These are phyloP conservation scores for Calyptommatus sinebrachiatus DNA, from an alignment of 2,113 vertebrate species.

Conservation along the genomic window DNA sequence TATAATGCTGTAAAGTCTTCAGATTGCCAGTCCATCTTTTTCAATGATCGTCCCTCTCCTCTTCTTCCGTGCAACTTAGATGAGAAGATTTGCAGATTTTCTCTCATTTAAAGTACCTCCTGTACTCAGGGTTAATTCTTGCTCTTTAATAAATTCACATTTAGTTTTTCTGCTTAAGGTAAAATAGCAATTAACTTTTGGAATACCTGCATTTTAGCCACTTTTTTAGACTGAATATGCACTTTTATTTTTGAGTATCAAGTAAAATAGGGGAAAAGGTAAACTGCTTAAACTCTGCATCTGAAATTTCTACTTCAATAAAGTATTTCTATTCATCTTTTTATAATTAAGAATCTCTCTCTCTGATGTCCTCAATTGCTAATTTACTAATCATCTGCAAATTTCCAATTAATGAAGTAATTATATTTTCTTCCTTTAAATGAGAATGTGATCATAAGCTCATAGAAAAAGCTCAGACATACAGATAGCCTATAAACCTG, in stretches of 20 bases:
- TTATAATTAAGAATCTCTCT: slow-evolving; percentile 17
- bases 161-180: neutral
- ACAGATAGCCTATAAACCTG: neutral
- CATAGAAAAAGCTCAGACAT: neutral
- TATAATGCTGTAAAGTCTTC: neutral
- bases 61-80: neutral
- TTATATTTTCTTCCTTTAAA: slow-evolving; percentile 8
- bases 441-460: slow-evolving; percentile 9
- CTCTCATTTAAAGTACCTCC: neutral
- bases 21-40: neutral
- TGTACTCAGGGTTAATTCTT: neutral
- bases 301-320: slow-evolving; percentile 32
- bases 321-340: slow-evolving; percentile 21
- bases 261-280: slow-evolving; percentile 10
- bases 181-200: neutral
- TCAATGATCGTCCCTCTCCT: neutral
- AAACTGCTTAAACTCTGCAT: slow-evolving; percentile 3
- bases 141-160: neutral
- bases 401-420: neutral
- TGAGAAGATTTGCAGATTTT: neutral
- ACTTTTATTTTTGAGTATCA: neutral
- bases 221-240: too few species aligned
- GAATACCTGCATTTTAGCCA: neutral
- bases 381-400: neutral
- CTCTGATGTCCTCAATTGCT: slow-evolving; percentile 17